Evolutionary conservation across 53 echinoderm and acorn worm species (phyloP).

Genomic region (Hippasteria phrygiana): DNA sequence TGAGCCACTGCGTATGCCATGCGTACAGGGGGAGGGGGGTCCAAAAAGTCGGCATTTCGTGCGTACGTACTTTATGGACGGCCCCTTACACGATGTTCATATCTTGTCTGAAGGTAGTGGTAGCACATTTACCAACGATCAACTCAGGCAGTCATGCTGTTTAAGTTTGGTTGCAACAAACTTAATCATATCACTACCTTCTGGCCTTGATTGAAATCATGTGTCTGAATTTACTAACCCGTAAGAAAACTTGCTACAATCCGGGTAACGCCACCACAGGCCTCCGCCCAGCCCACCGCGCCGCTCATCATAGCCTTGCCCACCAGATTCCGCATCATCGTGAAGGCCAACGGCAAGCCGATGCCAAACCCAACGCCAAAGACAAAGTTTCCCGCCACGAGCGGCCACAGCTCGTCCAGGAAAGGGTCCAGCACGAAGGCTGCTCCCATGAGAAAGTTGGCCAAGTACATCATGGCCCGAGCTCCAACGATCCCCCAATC

Average conservation of each 20-base stretch:
- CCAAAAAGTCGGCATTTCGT: too few relatives aligned
- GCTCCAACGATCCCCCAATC: constrained; percentile 14
- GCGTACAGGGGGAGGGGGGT: too few relatives aligned
- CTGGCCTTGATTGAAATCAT: not conserved
- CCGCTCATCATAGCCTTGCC: constrained; percentile 9
- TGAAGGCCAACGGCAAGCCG: constrained; percentile 18
- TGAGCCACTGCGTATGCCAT: too few relatives aligned
- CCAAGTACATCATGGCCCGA: constrained; percentile 14
- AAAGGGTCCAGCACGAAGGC: constrained; percentile 1
- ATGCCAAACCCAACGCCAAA: constrained; percentile 43
- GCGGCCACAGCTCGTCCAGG: not conserved
- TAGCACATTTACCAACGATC: too few relatives aligned
- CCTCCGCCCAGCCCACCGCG: constrained; percentile 47
- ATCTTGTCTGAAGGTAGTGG: too few relatives aligned
- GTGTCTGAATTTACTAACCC: not conserved
- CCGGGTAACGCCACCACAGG: not conserved
- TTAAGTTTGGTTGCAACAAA: too few relatives aligned
- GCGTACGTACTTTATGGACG: too few relatives aligned
- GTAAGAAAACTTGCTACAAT: constrained; percentile 8
- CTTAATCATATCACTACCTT: too few relatives aligned
- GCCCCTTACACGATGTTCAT: too few relatives aligned
- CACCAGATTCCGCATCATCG: constrained; percentile 19
- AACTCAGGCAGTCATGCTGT: too few relatives aligned
- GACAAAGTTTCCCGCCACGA: constrained; percentile 16
- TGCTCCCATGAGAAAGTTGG: constrained; percentile 9